phyloP scores from a whole-genome alignment of 2,797 vertebrate genomes.

The Apogon hyalosoma region DNA sequence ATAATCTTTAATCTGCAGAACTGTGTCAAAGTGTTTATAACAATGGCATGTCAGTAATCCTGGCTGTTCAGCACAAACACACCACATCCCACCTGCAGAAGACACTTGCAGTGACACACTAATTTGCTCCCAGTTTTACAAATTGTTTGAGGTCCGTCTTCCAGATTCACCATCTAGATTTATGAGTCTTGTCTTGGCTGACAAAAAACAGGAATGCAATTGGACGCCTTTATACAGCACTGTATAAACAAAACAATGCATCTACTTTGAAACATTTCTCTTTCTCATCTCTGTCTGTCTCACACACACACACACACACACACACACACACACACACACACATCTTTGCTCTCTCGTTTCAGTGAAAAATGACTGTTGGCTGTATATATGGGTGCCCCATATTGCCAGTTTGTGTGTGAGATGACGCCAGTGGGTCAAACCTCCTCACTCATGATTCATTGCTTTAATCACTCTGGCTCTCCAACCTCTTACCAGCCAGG shows the following conservation, averaged over 20 bases:
- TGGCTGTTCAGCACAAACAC: slow-evolving; percentile 6
- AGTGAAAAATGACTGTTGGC: slow-evolving; percentile 42
- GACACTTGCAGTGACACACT: slow-evolving; percentile 31
- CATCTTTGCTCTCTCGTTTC: slow-evolving; percentile 18
- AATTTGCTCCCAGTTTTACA: slow-evolving; percentile 29
- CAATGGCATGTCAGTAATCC: not conserved
- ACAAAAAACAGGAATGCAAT: slow-evolving; percentile 52
- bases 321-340: not conserved
- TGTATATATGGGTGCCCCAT: slow-evolving; percentile 18
- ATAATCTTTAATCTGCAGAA: too few relatives aligned
- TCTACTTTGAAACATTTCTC: slow-evolving; percentile 35
- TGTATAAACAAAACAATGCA: slow-evolving; percentile 40
- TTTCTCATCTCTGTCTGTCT: slow-evolving; percentile 15
- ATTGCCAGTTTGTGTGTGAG: slow-evolving; percentile 40
- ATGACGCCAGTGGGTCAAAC: slow-evolving; percentile 63
- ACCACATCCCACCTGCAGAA: slow-evolving; percentile 11
- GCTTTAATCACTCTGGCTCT: slow-evolving; percentile 79
- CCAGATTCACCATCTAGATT: slow-evolving; percentile 49
- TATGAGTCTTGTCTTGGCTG: slow-evolving; percentile 41
- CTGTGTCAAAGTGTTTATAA: too few relatives aligned
- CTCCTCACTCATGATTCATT: slow-evolving; percentile 79
- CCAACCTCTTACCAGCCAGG: slow-evolving; percentile 59
- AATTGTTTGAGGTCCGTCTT: slow-evolving; percentile 11
- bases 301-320: not conserved
- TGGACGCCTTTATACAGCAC: slow-evolving; percentile 60